Base-by-base conservation (phyloP, 2,888 invertebrate species). In the Ametastegia equiseti region DNA sequence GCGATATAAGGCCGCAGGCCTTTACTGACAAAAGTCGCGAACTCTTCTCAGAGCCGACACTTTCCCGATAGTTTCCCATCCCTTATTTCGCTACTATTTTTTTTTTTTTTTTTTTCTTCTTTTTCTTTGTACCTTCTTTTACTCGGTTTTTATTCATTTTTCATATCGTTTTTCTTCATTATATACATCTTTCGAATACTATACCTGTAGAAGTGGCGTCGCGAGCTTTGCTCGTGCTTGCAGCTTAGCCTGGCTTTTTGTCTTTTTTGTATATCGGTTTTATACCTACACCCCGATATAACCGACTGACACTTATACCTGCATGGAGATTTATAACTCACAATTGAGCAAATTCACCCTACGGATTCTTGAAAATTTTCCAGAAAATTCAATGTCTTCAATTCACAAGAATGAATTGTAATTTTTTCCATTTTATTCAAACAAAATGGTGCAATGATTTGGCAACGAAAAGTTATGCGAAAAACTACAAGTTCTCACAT, bases 31-130 rank as follows among this genome's bases (percentile, higher is more conserved):
- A 54, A 54, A 75, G 27, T 47, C 71, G 9, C 6, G 1, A 54
- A 33, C 36, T 50, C 75, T 36, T 54, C 54, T n/a, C n/a, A n/a
- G 33, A 33, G 23, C 33, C n/a, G 50, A 75, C 75, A 75, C 54
- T 75, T 75, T 75, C 19, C 75, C 75, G 19, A 75, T 75, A 75
- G 75, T 75, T 75, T 75, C 7, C 19, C 75, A 36, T 50, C 75
- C 75, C 75, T 54, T 36, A 13, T 54, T 36, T 13, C 19, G n/a
- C 73, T 23, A 33, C 33, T 73, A 33, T 75, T 4, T 11, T 36
- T 36, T 19, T 19, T 1, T 5, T 15, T 42, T 45, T 45, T 42
- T 45, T 71, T 65, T 65, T 30, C 7, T 36, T 3, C 33, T 19
- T 23, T 69, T 42, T 23, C 19, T 42, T 6, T 36, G 2, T 42